Evolutionary conservation across 1,140 invertebrate genomes (phyloP).

Genomic region (Polypedilum vanderplanki): DNA sequence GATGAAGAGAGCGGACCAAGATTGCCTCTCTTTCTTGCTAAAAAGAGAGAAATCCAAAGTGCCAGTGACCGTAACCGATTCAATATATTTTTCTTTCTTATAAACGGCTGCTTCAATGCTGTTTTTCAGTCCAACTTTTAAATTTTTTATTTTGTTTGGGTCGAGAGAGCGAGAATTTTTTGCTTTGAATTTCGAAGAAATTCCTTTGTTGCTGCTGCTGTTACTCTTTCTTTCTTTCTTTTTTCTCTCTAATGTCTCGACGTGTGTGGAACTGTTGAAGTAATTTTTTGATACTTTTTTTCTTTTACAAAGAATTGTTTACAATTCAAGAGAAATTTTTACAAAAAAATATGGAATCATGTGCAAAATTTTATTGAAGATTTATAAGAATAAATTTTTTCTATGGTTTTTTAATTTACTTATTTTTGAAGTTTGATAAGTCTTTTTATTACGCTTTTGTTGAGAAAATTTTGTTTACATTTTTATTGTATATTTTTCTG

Average conservation of each 20-base stretch:
- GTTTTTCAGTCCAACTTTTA: not conserved
- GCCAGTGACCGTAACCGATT: slow-evolving; percentile 15
- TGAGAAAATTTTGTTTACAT: no score
- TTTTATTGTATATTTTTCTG: no score
- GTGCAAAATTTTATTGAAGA: no score
- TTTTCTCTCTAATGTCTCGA: not conserved
- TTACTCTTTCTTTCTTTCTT: not conserved
- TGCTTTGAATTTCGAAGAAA: not conserved
- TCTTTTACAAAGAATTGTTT: no score
- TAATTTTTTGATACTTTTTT: not conserved
- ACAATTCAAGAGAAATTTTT: no score
- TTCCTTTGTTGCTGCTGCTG: not conserved
- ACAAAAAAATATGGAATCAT: no score
- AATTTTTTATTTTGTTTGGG: not conserved
- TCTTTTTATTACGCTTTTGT: no score
- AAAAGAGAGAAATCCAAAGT: not conserved
- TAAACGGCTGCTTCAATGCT: not conserved
- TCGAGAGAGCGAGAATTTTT: not conserved
- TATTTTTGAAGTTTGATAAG: no score
- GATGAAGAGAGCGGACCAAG: no score
- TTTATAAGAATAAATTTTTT: no score
- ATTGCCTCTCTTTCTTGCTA: no score
- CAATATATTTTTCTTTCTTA: not conserved
- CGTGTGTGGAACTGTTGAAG: not conserved
- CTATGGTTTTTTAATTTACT: no score